Percentiles rank a stretch among this genome's conserved stretches.
Evolutionary conservation across 2,113 vertebrate species (phyloP).

Genomic region (Orycteropus afer): DNA sequence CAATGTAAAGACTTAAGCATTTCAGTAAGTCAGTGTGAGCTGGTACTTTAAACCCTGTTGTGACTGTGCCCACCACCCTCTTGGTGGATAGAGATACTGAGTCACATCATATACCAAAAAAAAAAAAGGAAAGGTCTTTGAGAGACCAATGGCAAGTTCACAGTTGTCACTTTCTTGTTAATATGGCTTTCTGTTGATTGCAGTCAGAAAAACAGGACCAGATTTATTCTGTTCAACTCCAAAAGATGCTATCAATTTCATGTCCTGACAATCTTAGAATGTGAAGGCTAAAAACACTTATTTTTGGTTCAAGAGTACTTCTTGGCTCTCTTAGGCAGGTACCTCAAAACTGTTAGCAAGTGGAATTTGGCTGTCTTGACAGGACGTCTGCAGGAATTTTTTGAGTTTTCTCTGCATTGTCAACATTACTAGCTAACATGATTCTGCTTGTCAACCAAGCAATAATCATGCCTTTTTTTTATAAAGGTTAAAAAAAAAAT

Average conservation of each 20-base stretch:
- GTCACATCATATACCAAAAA: too few species aligned
- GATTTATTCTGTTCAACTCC: neutral
- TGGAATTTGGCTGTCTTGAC: neutral
- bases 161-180: neutral
- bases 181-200: neutral
- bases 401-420: neutral
- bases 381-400: neutral
- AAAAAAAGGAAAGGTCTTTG: neutral
- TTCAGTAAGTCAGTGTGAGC: neutral
- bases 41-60: too few species aligned
- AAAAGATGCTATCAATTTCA: neutral
- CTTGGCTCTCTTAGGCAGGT: neutral
- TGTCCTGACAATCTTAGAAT: neutral
- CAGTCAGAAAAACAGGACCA: neutral
- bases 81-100: neutral
- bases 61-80: neutral
- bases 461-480: neutral
- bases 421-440: neutral
- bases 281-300: neutral
- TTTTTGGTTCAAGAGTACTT: constrained; percentile 30
- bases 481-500: neutral
- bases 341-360: neutral
- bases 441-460: constrained; percentile 46
- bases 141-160: neutral
- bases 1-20: neutral